Percentiles rank a stretch among this genome's conserved stretches.
These are phyloP conservation scores for Clitarchus hookeri DNA, from an alignment of 2,888 invertebrate species.

Conservation along the genomic window DNA sequence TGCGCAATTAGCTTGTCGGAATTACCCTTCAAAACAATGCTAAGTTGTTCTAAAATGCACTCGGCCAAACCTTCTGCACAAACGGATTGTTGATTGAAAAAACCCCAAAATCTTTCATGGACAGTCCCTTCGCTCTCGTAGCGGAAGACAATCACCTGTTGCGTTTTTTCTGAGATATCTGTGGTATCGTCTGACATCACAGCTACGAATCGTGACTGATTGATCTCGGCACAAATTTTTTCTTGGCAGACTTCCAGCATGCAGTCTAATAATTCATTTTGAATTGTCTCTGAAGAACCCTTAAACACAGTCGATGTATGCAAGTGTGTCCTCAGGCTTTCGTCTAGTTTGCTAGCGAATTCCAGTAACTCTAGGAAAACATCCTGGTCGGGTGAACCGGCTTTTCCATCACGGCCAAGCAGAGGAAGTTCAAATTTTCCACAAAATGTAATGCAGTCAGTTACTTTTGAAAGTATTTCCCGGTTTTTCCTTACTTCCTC, in stretches of 20 bases:
- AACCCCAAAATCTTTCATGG: conserved; percentile 10
- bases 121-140: neutral
- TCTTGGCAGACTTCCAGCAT: conserved; percentile 2
- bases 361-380: neutral
- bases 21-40: neutral
- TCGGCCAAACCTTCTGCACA: neutral
- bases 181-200: conserved; percentile 1
- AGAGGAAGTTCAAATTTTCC: conserved; percentile 17
- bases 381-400: neutral
- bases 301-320: conserved; percentile 11
- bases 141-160: neutral
- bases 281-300: neutral
- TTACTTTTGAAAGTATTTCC: conserved; percentile 2
- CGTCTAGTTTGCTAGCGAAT: neutral
- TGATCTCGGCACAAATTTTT: conserved; percentile 17
- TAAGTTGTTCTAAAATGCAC: conserved; percentile 11
- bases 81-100: neutral
- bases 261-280: conserved; percentile 16
- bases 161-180: neutral
- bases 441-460: neutral
- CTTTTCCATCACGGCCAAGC: neutral
- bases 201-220: neutral
- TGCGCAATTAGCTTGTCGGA: neutral
- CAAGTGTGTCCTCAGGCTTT: neutral
- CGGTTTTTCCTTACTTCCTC: neutral